These are phyloP conservation scores for Conistra vaccinii DNA, from an alignment of 2,888 invertebrate genomes.

Conservation along the genomic window DNA sequence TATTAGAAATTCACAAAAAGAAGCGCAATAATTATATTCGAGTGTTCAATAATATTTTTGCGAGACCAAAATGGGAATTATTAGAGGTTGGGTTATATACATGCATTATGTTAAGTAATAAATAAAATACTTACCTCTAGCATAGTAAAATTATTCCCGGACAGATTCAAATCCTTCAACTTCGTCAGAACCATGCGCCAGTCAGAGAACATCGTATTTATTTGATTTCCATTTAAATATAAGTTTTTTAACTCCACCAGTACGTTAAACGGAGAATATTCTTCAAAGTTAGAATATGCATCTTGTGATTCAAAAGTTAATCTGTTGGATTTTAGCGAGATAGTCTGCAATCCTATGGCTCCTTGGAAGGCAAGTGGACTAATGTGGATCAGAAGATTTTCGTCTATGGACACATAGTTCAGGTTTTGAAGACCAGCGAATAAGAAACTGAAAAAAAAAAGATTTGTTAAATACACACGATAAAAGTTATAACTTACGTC, in stretches of 20 bases:
- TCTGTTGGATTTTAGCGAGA: constrained; percentile 66
- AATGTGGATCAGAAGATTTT: constrained; percentile 63
- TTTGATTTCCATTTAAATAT: constrained; percentile 39
- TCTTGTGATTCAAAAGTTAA: constrained; percentile 36
- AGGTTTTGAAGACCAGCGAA: constrained; percentile 59
- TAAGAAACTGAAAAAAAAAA: constrained; percentile 47
- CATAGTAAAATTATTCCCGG: constrained; percentile 26
- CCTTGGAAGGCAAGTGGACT: constrained; percentile 43
- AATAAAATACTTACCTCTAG: constrained; percentile 47
- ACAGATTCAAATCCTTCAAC: constrained; percentile 39
- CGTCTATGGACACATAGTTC: constrained; percentile 54
- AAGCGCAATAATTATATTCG: too few relatives aligned
- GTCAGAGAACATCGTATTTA: constrained; percentile 46
- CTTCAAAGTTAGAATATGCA: background rate
- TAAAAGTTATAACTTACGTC: background rate
- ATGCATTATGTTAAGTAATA: background rate
- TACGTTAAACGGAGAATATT: constrained; percentile 28
- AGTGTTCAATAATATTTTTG: too few relatives aligned
- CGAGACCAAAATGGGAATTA: too few relatives aligned
- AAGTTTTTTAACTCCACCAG: constrained; percentile 35
- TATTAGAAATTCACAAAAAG: too few relatives aligned
- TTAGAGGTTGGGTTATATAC: too few relatives aligned
- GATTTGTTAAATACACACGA: background rate
- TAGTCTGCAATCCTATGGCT: constrained; percentile 3
- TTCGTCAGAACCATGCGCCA: constrained; percentile 25